Evolutionary conservation across 2,797 vertebrate species (phyloP), one percentile per base, ranked within the genome.

Genomic region (Mus spretus): DNA sequence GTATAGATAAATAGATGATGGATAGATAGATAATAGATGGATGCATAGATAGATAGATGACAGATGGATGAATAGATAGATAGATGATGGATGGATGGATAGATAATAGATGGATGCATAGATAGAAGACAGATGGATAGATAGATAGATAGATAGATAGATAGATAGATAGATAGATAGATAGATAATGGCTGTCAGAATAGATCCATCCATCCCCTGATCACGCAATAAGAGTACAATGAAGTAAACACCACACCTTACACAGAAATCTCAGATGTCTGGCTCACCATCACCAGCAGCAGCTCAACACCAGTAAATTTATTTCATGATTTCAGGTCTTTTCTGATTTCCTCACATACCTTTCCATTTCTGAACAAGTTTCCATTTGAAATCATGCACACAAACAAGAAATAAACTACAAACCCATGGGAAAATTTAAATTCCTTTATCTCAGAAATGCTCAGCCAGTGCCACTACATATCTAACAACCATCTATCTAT

Each of bases 361-460:
- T 87, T 79, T 78, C 61, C 70, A n/a, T 37, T 84, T 77, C 47
- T 65, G 74, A 91, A 57, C 11, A 72, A 37, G 26, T 61, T 40
- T 93, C 83, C 26, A 79, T 44, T 93, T 72, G 77, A 88, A 85
- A 82, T 85, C 59, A 81, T 3, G 82, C 55, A 78, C 0, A 84
- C 77, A 93, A 79, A 80, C 13, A 31, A 83, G 15, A 91, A 91
- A 11, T 67, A 78, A 90, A 57, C 80, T 34, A 84, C 14, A 84
- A 83, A 14, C 19, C 61, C n/a, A 44, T 0, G 44, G 31, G 37
- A 96, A 95, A 94, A 94, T 53, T 40, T 80, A 95, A 96, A 81
- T 85, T 44, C 79, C 81, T 40, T 75, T 24, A 34, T 19, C 57
- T 94, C 34, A 77, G 70, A 96, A 93, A 95, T 77, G 80, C 28